Conservation (phyloP, 1,140 invertebrate species). For the Vanessa atalanta region DNA sequence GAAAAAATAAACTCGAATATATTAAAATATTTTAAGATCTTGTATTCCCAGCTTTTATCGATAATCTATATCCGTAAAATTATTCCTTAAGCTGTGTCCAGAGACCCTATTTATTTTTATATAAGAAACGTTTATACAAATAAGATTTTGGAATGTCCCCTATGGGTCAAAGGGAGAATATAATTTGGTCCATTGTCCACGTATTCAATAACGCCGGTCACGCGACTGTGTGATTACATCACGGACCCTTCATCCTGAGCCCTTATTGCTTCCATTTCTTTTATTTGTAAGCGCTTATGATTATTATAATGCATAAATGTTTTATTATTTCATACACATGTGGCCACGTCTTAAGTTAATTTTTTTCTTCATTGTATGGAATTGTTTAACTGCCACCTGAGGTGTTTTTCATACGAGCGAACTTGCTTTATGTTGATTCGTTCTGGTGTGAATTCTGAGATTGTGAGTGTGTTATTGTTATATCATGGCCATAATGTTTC, state of each 20-base stretch:
- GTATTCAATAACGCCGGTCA: constrained; percentile 36
- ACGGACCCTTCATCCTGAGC: constrained; percentile 24
- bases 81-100: background rate
- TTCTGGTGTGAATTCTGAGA: too few species aligned
- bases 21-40: too few species aligned
- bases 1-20: too few species aligned
- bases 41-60: too few species aligned
- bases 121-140: constrained; percentile 24
- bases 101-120: background rate
- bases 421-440: too few species aligned
- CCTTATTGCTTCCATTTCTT: constrained; percentile 21
- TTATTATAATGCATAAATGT: constrained; percentile 24
- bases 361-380: background rate
- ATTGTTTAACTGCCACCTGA: background rate
- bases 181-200: constrained; percentile 31
- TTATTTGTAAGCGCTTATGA: constrained; percentile 23
- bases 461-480: too few species aligned
- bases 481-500: too few species aligned
- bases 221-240: constrained; percentile 32
- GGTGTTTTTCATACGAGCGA: background rate
- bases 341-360: background rate
- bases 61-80: background rate
- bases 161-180: constrained; percentile 24
- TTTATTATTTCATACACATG: constrained; percentile 8
- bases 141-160: constrained; percentile 27